These are phyloP conservation scores for Cosmopolites sordidus DNA, from an alignment of 2,888 invertebrate genomes.

Conservation along the genomic window DNA sequence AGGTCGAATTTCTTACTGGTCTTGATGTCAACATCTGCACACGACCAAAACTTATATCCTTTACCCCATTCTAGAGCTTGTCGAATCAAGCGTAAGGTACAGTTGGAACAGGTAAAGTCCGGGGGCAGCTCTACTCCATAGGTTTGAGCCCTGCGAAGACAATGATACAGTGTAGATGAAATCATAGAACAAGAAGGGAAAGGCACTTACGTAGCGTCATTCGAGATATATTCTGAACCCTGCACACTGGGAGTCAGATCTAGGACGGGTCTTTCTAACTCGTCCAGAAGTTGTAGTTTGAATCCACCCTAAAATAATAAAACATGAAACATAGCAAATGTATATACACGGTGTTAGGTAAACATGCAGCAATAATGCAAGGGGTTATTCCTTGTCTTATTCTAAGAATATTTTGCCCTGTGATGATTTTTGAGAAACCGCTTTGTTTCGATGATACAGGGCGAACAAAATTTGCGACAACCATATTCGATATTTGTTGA, in stretches of 20 bases:
- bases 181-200: too few species aligned
- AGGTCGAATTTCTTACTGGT: conserved; percentile 20
- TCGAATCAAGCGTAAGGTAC: conserved; percentile 81
- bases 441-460: too few species aligned
- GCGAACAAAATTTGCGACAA: too few species aligned
- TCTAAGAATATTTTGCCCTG: too few species aligned
- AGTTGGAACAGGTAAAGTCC: conserved; percentile 81
- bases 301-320: conserved; percentile 86
- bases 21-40: conserved; percentile 87
- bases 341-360: too few species aligned
- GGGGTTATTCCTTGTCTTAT: too few species aligned
- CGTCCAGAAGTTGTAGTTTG: conserved; percentile 81
- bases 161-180: too few species aligned
- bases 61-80: conserved; percentile 88
- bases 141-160: conserved; percentile 75
- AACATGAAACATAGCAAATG: too few species aligned
- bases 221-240: conserved; percentile 74
- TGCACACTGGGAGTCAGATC: conserved; percentile 79
- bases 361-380: too few species aligned
- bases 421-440: too few species aligned
- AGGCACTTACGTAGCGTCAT: conserved; percentile 77
- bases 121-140: conserved; percentile 76
- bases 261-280: conserved; percentile 75
- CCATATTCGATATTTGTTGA: too few species aligned
- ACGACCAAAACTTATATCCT: conserved; percentile 88